Conservation (phyloP, 1,140 invertebrate species). For the Akabosia matsudoensis region DNA sequence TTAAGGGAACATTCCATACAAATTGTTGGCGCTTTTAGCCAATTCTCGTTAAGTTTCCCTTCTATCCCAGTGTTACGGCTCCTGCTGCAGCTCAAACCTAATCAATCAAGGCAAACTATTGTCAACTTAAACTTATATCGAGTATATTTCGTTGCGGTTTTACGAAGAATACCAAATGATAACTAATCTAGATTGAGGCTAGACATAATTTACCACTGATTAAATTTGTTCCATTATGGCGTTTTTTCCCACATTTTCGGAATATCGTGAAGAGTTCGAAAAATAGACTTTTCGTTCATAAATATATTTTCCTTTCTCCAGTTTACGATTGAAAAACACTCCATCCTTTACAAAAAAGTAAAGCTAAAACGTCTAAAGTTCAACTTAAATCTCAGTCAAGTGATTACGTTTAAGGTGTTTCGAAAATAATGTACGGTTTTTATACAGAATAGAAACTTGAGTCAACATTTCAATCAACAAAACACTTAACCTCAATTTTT, state of each 20-base stretch:
- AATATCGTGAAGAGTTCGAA: no score
- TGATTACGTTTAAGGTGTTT: background rate
- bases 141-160: no score
- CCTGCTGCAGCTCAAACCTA: slow-evolving; percentile 19
- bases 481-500: background rate
- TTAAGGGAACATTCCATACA: background rate
- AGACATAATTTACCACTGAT: no score
- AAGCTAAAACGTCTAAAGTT: background rate
- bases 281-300: no score
- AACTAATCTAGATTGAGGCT: no score
- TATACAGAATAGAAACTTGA: background rate
- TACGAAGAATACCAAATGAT: no score
- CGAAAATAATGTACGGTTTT: background rate
- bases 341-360: background rate
- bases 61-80: no score
- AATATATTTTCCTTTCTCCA: no score
- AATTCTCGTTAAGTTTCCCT: background rate
- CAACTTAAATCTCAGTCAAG: background rate
- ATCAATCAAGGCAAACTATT: slow-evolving; percentile 3
- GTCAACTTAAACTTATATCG: background rate
- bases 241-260: no score
- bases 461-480: background rate
- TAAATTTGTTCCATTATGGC: no score
- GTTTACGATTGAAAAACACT: background rate
- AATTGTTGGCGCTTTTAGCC: background rate